phyloP scores from a whole-genome alignment of 1,140 invertebrate species.

The Zaprionus africanus region DNA sequence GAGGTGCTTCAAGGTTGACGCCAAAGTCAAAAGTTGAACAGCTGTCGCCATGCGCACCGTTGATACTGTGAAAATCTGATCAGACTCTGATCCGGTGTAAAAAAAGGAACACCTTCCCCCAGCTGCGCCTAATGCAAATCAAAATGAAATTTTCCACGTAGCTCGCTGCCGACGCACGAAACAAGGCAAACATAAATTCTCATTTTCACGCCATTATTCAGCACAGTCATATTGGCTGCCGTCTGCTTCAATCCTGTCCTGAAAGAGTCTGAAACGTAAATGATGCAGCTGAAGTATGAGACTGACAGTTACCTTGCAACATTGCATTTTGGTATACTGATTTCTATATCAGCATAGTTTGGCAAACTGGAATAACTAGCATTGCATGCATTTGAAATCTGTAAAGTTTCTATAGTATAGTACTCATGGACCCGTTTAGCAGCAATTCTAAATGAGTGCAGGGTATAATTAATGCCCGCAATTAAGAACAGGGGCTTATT shows the following conservation, averaged over 20 bases:
- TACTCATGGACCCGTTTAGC: no score
- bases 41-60: background rate
- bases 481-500: no score
- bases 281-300: background rate
- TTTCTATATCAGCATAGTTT: no score
- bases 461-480: background rate
- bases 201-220: slow-evolving; percentile 30
- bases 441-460: background rate
- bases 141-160: slow-evolving; percentile 11
- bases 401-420: no score
- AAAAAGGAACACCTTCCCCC: background rate
- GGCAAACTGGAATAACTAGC: no score
- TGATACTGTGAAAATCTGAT: slow-evolving; percentile 4
- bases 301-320: background rate
- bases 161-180: background rate
- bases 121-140: slow-evolving; percentile 1
- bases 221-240: slow-evolving; percentile 10
- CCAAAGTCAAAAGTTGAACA: background rate
- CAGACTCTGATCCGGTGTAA: slow-evolving; percentile 24
- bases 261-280: background rate
- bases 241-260: background rate
- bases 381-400: no score
- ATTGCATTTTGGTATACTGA: no score
- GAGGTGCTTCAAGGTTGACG: background rate
- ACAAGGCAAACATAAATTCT: slow-evolving; percentile 28